Evolutionary conservation across 2,888 invertebrate species (phyloP), one percentile per base, ranked within the genome.

Genomic region (Spisula subtruncata): DNA sequence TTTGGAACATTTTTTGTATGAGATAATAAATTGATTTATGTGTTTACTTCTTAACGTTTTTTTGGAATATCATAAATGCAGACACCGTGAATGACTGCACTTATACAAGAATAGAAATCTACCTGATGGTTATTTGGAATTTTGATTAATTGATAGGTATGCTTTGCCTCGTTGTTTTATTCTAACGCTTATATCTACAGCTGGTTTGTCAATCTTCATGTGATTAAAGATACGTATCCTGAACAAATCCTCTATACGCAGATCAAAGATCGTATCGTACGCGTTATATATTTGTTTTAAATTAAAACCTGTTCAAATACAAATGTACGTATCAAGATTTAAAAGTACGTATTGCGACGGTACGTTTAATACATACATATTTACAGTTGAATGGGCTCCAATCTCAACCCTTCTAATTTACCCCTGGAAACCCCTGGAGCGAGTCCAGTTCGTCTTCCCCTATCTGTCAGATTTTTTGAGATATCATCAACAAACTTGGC

Each of bases 241-340:
- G 60, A 66, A 25, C 60, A 66, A 66, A 66, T 66, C 60, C 60
- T 25, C n/a, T 66, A 25, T 10, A 25, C 60, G 25, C 1, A 12
- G 5, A 66, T 83, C 46, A 46, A 83, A 48, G 71, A 83, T 83
- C 20, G n/a, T 71, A 83, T 83, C 83, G 16, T 46, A 35, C 35
- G 25, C 16, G 46, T 16, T 16, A 25, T 48, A 12, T 83, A 71
- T 66, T 83, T 83, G 25, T 83, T 71, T 83, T 56, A 71, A 66
- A 83, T 71, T 29, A 83, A 71, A 41, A 14, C 56, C 0, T 75
- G 32, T 75, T 35, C 75, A 75, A 75, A 16, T 75, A 35, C 25
- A n/a, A 35, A 75, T 35, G 35, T 35, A 35, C 25, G 60, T 75
- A 75, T 32, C n/a, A n/a, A n/a, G n/a, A n/a, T n/a, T n/a, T n/a